Evolutionary conservation across 1,140 invertebrate genomes (phyloP).

Genomic region (Calliopsis andreniformis): DNA sequence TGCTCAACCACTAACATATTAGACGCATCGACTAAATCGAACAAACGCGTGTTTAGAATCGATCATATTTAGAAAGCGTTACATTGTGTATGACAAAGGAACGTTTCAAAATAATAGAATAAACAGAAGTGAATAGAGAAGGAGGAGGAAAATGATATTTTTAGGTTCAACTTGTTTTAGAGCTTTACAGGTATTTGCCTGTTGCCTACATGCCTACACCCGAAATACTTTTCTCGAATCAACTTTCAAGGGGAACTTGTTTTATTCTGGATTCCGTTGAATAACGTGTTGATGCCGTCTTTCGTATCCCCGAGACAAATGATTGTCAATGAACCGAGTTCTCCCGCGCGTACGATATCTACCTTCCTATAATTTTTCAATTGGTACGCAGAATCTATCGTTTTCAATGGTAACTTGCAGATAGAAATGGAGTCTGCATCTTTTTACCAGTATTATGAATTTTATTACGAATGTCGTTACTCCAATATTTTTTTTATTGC

Average conservation of each 20-base stretch:
- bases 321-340: conserved; percentile 24
- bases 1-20: no score
- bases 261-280: background rate
- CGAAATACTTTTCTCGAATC: conserved; percentile 8
- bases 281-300: background rate
- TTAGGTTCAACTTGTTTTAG: conserved; percentile 11
- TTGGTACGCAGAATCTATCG: background rate
- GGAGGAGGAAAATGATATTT: background rate
- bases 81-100: no score
- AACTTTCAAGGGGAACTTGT: conserved; percentile 33
- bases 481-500: background rate
- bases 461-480: background rate
- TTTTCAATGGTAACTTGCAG: conserved; percentile 28
- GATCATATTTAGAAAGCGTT: no score
- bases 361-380: background rate
- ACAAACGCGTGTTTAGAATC: no score
- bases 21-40: no score
- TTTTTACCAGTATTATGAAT: conserved; percentile 13
- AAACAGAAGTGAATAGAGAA: no score
- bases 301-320: background rate
- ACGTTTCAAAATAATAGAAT: no score
- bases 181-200: conserved; percentile 23
- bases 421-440: background rate
- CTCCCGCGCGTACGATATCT: background rate
- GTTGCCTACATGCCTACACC: no score